Evolutionary conservation across 2,113 vertebrate genomes (phyloP).

Genomic region (Leucopternis melanops): DNA sequence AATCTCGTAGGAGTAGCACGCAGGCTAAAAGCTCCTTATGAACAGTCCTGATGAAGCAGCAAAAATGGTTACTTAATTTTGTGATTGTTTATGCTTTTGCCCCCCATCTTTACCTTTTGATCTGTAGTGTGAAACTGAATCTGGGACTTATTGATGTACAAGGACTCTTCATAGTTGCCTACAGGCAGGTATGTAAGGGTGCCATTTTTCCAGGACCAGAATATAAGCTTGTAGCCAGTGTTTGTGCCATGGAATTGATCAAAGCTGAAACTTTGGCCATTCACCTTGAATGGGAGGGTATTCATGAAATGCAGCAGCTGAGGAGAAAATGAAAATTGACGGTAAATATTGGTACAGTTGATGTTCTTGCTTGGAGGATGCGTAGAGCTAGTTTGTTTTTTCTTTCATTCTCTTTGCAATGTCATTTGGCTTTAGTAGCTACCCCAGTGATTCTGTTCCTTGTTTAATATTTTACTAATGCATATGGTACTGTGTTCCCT

Average conservation of each 20-base stretch:
- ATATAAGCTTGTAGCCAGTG: constrained; percentile 72
- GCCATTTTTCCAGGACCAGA: constrained; percentile 73
- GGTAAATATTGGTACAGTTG: no score
- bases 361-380: neutral
- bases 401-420: neutral
- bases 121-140: constrained; percentile 77
- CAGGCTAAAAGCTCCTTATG: neutral
- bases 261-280: constrained; percentile 64
- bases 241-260: constrained; percentile 72
- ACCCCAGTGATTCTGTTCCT: neutral
- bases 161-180: constrained; percentile 65
- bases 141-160: constrained; percentile 54
- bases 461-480: neutral
- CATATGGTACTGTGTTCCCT: neutral
- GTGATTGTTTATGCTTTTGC: neutral
- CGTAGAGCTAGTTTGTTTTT: neutral
- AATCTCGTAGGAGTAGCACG: neutral
- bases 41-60: neutral
- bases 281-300: constrained; percentile 61
- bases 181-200: constrained; percentile 23
- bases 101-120: constrained; percentile 11
- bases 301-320: constrained; percentile 75
- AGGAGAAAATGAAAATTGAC: neutral
- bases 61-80: neutral
- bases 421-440: neutral